Evolutionary conservation across 1,140 invertebrate species (phyloP), one percentile per base, ranked within the genome.

Genomic region (Marisa cornuarietis): DNA sequence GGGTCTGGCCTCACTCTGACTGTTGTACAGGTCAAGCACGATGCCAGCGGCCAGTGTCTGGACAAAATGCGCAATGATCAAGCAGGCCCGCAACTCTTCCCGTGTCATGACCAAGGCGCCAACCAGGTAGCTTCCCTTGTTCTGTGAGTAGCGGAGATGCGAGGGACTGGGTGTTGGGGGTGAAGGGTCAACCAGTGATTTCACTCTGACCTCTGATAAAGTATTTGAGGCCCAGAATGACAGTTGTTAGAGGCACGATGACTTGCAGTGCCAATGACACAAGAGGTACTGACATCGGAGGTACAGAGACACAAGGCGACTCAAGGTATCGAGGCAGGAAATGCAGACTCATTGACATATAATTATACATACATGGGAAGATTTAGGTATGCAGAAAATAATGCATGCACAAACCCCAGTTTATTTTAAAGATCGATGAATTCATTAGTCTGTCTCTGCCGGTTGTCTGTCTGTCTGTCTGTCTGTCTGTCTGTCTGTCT

Each of bases 401-500:
- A 63, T 3, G 18, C 62, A 20, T 63, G 4, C 62, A 18, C 62
- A n/a, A 0, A 63, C 62, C 3, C 18, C 62, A 26, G 24, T 69
- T 69, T 69, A 7, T 69, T 13, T 6, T 69, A 14, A 16, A n/a
- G n/a, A n/a, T 75, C 54, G 0, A n/a, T n/a, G n/a, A n/a, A n/a
- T n/a, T n/a, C n/a, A n/a, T n/a, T n/a, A n/a, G n/a, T n/a, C n/a
- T n/a, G n/a, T n/a, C n/a, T n/a, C n/a, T n/a, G n/a, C n/a, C n/a
- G n/a, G n/a, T n/a, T n/a, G 10, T 75, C 54, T 42, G 24, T 75
- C 54, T 75, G 54, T 75, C 54, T 61, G 24, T 62, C 54, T 61
- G 24, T 75, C 72, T 62, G 24, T 75, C 54, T 62, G 54, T 62
- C 54, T 61, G 54, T 74, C 72, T 74, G 54, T 61, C 72, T 74